Percentiles rank a stretch among this genome's conserved stretches.
Conservation (phyloP, 1,140 invertebrate species). For the Aphelinus certus region DNA sequence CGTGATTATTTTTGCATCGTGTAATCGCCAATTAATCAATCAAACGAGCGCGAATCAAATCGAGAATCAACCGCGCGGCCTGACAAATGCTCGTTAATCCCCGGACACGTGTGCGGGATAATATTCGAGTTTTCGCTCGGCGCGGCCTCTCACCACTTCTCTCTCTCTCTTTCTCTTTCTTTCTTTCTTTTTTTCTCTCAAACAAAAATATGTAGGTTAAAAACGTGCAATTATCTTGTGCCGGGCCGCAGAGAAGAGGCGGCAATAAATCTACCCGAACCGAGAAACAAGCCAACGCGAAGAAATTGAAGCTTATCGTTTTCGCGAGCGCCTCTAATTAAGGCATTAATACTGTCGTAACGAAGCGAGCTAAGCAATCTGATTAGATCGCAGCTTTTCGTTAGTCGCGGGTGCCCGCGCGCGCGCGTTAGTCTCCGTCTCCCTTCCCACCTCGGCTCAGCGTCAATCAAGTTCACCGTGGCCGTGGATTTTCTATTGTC, state of each 20-base stretch:
- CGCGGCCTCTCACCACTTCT: no score
- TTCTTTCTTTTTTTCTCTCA: neutral
- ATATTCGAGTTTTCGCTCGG: no score
- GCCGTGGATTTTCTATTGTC: neutral
- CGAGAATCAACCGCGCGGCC: no score
- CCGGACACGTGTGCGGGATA: no score
- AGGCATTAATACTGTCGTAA: neutral
- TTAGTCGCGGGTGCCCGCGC: neutral
- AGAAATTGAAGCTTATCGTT: conserved; percentile 15
- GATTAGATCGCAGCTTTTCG: conserved; percentile 1
- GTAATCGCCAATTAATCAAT: no score
- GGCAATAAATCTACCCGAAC: neutral
- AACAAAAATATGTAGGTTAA: conserved; percentile 10
- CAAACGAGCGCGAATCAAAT: no score
- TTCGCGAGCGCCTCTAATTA: conserved; percentile 2
- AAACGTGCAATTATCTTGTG: conserved; percentile 3
- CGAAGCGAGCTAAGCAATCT: neutral
- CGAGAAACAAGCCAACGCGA: no score
- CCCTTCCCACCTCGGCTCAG: no score
- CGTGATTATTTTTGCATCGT: no score
- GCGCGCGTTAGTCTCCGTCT: neutral
- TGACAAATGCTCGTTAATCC: no score
- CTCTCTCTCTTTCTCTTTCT: no score
- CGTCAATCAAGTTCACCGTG: no score
- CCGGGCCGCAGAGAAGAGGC: neutral